phyloP scores from a whole-genome alignment of 2,888 invertebrate species.

The Tethea ocularis region DNA sequence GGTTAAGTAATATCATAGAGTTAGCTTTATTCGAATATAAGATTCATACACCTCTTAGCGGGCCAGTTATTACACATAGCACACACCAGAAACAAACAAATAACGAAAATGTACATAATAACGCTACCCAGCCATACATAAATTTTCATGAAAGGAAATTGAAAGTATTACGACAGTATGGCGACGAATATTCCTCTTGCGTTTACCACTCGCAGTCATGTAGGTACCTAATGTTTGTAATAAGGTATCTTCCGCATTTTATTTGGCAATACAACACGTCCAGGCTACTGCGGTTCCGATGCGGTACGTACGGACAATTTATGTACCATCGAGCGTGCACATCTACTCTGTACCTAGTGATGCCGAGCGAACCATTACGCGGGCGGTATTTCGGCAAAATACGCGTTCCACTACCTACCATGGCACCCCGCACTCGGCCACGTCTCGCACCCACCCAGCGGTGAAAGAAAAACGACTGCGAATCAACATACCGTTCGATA shows the following conservation, averaged over 20 bases:
- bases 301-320: conserved; percentile 78
- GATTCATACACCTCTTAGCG: background rate
- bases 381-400: conserved; percentile 48
- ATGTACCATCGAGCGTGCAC: conserved; percentile 77
- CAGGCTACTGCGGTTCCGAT: conserved; percentile 77
- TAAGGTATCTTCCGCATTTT: conserved; percentile 59
- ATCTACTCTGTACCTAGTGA: conserved; percentile 61
- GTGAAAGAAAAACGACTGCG: conserved; percentile 64
- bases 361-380: conserved; percentile 53
- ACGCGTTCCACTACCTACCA: conserved; percentile 60
- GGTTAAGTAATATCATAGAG: too few relatives aligned
- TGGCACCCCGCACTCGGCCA: conserved; percentile 25
- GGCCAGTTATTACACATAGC: background rate
- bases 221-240: conserved; percentile 37
- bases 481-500: conserved; percentile 51
- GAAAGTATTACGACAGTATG: conserved; percentile 22
- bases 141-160: conserved; percentile 24
- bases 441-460: conserved; percentile 42
- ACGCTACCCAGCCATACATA: conserved; percentile 13
- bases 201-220: conserved; percentile 14
- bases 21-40: too few relatives aligned
- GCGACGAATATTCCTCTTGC: conserved; percentile 26
- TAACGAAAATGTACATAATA: conserved; percentile 12
- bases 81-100: conserved; percentile 6
- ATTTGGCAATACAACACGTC: conserved; percentile 73